A percentile compares a stretch with the other conserved stretches of the same genome.
Evolutionary conservation across 2,797 vertebrate genomes (phyloP).

Genomic region (Acanthiza pusilla): DNA sequence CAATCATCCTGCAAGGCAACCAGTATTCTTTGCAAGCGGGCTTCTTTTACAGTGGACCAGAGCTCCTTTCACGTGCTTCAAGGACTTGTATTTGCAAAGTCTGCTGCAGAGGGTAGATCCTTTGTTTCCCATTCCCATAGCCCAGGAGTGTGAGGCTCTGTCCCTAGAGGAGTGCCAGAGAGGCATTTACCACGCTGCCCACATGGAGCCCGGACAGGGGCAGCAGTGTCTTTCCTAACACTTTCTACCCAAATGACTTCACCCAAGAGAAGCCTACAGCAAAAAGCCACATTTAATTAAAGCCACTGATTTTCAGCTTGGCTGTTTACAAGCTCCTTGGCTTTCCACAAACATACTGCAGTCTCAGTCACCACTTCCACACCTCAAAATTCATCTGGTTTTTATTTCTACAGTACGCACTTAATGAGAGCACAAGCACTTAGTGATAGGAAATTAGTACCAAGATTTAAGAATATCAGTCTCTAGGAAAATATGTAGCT

Average conservation of each 20-base stretch:
- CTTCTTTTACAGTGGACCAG: background rate
- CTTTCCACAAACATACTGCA: accelerated
- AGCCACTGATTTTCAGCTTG: background rate
- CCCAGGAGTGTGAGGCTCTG: accelerated
- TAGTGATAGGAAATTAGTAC: background rate
- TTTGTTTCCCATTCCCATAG: background rate
- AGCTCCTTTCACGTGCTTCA: background rate
- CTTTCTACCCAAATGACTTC: accelerated
- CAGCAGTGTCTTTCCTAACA: background rate
- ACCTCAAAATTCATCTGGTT: background rate
- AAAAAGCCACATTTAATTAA: background rate
- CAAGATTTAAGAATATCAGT: background rate
- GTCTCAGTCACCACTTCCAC: background rate
- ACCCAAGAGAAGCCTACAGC: background rate
- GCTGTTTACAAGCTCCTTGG: background rate
- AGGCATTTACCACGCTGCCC: background rate
- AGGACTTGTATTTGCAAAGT: accelerated
- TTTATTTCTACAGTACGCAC: background rate
- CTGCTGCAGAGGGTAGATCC: background rate
- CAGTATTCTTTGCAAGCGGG: background rate
- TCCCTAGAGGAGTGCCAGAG: background rate
- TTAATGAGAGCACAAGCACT: background rate
- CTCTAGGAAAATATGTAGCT: background rate
- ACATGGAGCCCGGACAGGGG: accelerated
- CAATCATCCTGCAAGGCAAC: background rate